Evolutionary conservation across 2,797 vertebrate genomes (phyloP), one percentile per base, ranked within the genome.

Genomic region (Erpetoichthys calabaricus): DNA sequence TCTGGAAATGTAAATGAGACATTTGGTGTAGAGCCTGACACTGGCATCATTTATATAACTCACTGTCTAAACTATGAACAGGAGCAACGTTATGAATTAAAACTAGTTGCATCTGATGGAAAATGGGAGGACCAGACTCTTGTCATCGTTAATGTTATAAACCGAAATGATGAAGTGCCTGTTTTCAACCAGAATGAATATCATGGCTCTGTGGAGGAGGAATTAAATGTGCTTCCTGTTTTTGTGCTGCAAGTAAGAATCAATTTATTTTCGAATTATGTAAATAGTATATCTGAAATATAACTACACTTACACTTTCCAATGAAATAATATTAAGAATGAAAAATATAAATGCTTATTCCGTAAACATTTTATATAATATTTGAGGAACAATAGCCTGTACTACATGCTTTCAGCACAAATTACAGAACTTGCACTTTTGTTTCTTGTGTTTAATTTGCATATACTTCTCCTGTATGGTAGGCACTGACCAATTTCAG

Each of bases 71-170:
- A 94, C 76, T 94, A 89, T 5, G 91, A 94, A 75, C 74, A 77
- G 68, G 81, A 87, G 58, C 85, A 79, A 56, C 70, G 60, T 49
- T 89, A 86, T 44, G 82, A 91, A 65, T 81, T 94, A 7, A 70
- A 68, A 5, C 78, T 94, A 71, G 86, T 92, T 45, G 90, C 87
- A 3, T 94, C 91, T 1, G 91, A 93, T 61, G 91, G 91, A 46
- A 92, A 91, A 67, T 93, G 91, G 91, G 91, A 93, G 74, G 91
- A 91, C 57, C 81, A 91, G 65, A 91, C 90, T 4, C 69, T 80
- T 62, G 73, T 92, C 57, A 63, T 80, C 59, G 83, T 91, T 46
- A 77, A 66, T 61, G 80, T 94, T 59, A 66, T 86, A 57, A 93
- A 92, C 68, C 82, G 79, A 64, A 92, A 92, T 5, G 91, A 93